Percentiles rank a stretch among this genome's conserved stretches.
phyloP scores from a whole-genome alignment of 1,140 invertebrate genomes.

The Drosophila malerkotliana region DNA sequence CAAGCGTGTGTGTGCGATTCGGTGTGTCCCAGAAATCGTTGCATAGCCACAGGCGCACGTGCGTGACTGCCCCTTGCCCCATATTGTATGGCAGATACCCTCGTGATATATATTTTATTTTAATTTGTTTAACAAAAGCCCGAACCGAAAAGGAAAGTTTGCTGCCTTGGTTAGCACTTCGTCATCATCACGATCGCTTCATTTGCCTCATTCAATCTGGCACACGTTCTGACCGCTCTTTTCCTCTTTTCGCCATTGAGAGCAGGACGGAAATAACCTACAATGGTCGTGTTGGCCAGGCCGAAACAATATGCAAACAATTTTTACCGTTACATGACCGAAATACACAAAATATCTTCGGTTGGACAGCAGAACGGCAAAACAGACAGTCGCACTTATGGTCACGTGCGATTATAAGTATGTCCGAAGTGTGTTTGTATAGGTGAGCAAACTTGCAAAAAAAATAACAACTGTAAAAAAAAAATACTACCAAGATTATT shows the following conservation, averaged over 20 bases:
- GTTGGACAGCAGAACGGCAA: constrained; percentile 6
- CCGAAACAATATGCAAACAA: constrained; percentile 81
- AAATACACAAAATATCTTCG: constrained; percentile 68
- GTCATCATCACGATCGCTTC: constrained; percentile 73
- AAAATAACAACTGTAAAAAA: neutral
- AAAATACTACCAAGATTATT: neutral
- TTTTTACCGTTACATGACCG: constrained; percentile 77
- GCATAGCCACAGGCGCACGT: constrained; percentile 75
- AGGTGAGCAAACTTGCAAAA: constrained; percentile 1
- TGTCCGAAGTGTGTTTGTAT: constrained; percentile 21
- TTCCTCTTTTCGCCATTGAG: constrained; percentile 1
- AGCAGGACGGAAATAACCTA: constrained; percentile 1
- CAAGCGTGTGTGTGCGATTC: neutral
- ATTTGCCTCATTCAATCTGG: constrained; percentile 79
- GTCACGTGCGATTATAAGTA: constrained; percentile 66
- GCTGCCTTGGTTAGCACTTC: constrained; percentile 16
- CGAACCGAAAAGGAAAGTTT: constrained; percentile 54
- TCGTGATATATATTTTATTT: constrained; percentile 69
- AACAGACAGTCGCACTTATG: constrained; percentile 61
- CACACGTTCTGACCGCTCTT: constrained; percentile 55
- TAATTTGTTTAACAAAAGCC: constrained; percentile 73
- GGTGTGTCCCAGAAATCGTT: constrained; percentile 41
- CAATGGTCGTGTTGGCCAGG: constrained; percentile 33
- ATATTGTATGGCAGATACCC: neutral
- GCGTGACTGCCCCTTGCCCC: constrained; percentile 48